Base-by-base conservation (phyloP, 2,797 vertebrate species). In the Periparus ater region DNA sequence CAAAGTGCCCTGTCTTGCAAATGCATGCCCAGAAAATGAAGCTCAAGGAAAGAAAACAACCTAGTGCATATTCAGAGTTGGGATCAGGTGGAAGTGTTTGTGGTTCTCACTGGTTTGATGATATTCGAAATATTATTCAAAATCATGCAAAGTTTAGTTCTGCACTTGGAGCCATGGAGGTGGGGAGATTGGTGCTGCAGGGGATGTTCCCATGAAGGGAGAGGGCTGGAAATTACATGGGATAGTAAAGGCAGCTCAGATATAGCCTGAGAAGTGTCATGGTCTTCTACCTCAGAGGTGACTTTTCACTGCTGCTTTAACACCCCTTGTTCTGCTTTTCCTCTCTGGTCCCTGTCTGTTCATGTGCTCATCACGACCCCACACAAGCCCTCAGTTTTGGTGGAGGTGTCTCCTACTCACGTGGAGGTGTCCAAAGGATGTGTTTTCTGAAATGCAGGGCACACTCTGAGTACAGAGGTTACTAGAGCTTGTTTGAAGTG, bases 341-440 rank as follows among this genome's bases (percentile, higher is more conserved):
- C 55, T 29, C 11, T 65, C 29, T n/a, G 23, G 21, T 51, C 10
- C n/a, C 27, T 26, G 18, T 16, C 30, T 61, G 23, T 17, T 47
- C n/a, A 10, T 0, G 0, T 40, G 26, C 5, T 17, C 23, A 17
- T 6, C 1, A 3, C 0, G 8, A n/a, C 26, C 23, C 54, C 1
- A 0, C 17, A 29, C 16, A 17, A 65, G 47, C 32, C 29, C 34
- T 40, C 25, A 15, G 18, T 38, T 58, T 42, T 45, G 7, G 13
- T 54, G 34, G 11, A 50, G 9, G 9, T 36, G 3, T 17, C 13
- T 40, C 57, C 36, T 40, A 3, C 27, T 54, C 3, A 0, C 7
- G 3, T 3, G 26, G 38, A n/a, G 9, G 6, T 42, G 27, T 61
- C 29, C 29, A 63, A 67, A 23, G 50, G n/a, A 23, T 0, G 0